These are phyloP conservation scores for Gymnothorax reevesii DNA, from an alignment of 2,797 vertebrate species.

Conservation along the genomic window DNA sequence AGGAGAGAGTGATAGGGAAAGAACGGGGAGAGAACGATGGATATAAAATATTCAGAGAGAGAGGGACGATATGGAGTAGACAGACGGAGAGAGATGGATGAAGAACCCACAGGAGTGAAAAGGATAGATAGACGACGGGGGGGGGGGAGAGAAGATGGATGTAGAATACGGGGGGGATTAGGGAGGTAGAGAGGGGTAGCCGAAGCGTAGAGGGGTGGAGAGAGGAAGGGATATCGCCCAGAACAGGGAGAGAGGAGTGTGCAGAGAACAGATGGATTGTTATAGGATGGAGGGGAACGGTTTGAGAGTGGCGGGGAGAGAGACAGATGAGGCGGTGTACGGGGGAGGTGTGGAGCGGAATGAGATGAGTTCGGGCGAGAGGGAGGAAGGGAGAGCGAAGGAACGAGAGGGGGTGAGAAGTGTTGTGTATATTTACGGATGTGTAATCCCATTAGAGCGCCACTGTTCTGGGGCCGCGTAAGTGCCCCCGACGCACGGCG, in stretches of 20 bases:
- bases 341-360: no score
- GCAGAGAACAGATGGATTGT: neutral
- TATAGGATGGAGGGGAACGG: neutral
- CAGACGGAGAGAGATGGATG: neutral
- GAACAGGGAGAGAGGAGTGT: neutral
- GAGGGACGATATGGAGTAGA: neutral
- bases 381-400: neutral
- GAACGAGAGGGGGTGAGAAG: neutral
- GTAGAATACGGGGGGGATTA: no score
- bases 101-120: neutral
- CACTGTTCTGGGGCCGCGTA: neutral
- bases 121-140: neutral
- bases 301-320: neutral
- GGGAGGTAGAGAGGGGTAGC: no score
- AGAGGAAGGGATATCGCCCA: no score
- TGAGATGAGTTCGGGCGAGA: no score
- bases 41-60: neutral
- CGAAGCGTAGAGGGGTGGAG: no score
- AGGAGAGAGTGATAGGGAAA: neutral
- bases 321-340: neutral
- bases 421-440: neutral
- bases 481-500: neutral
- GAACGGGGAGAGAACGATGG: neutral
- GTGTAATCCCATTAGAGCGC: neutral
- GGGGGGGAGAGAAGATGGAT: no score